Evolutionary conservation across 2,113 vertebrate species (phyloP).

Genomic region (Phylloscopus trochilus): DNA sequence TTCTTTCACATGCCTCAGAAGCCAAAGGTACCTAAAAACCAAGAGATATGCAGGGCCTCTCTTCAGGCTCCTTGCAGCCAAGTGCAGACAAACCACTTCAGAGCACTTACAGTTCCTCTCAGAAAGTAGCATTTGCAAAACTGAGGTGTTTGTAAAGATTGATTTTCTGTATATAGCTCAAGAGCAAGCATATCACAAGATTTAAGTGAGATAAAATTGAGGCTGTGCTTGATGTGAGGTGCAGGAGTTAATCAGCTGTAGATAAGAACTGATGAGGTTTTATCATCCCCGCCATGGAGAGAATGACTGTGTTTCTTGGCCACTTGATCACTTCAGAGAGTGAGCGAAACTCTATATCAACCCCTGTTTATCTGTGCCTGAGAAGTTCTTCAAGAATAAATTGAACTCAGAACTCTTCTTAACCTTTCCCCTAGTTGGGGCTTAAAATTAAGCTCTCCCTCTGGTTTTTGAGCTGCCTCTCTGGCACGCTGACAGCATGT

Average conservation of each 20-base stretch:
- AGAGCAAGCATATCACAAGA: slow-evolving; percentile 21
- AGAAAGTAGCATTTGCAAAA: slow-evolving; percentile 1
- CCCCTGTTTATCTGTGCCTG: slow-evolving; percentile 7
- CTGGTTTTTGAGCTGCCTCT: slow-evolving; percentile 33
- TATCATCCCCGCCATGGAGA: not conserved
- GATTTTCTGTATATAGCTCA: slow-evolving; percentile 23
- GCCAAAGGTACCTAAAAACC: not conserved
- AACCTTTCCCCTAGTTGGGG: slow-evolving; percentile 22
- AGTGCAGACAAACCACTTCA: not conserved
- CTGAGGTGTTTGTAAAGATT: slow-evolving; percentile 32
- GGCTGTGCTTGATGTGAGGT: slow-evolving; percentile 10
- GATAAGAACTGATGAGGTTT: slow-evolving; percentile 52
- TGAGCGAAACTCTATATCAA: slow-evolving; percentile 14
- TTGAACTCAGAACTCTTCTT: slow-evolving; percentile 23
- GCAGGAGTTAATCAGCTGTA: slow-evolving; percentile 37
- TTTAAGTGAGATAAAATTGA: slow-evolving; percentile 40
- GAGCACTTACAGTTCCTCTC: not conserved
- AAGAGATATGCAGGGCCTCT: not conserved
- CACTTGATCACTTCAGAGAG: slow-evolving; percentile 13
- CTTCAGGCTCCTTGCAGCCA: not conserved
- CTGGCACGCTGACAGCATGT: not conserved
- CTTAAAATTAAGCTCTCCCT: slow-evolving; percentile 41
- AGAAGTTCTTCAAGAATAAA: slow-evolving; percentile 26
- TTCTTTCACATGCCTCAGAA: not conserved
- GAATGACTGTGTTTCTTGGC: slow-evolving; percentile 9